Evolutionary conservation across 2,113 vertebrate genomes (phyloP).

Genomic region (Camelus bactrianus): DNA sequence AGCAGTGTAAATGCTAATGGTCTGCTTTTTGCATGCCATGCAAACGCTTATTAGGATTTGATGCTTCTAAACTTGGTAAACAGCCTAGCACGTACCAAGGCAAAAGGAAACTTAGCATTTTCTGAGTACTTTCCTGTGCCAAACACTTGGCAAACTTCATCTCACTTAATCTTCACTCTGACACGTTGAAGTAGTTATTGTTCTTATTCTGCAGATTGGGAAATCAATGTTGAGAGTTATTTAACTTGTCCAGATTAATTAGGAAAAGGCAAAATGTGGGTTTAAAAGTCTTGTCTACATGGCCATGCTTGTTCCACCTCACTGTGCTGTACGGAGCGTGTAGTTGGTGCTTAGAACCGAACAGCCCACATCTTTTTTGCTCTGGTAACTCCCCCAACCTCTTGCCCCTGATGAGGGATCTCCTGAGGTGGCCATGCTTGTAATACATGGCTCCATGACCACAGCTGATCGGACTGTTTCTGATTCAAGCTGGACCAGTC

Average conservation of each 20-base stretch:
- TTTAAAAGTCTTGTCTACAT: background rate
- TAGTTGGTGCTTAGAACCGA: background rate
- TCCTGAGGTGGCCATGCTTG: background rate
- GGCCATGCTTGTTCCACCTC: background rate
- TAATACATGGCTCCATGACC: background rate
- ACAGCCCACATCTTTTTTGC: background rate
- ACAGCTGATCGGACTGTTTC: background rate
- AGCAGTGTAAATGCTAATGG: background rate
- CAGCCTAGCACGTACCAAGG: background rate
- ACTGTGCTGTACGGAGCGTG: background rate
- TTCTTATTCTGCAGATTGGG: background rate
- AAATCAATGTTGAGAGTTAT: background rate
- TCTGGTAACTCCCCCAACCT: background rate
- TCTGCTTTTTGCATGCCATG: background rate
- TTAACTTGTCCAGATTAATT: background rate
- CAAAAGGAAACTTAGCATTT: background rate
- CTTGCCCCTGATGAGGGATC: background rate
- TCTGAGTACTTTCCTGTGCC: background rate
- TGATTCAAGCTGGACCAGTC: background rate
- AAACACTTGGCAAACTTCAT: background rate
- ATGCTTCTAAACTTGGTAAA: background rate
- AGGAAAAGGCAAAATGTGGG: background rate
- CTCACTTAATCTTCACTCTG: background rate
- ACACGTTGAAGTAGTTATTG: background rate
- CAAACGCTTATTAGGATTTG: background rate